Conservation (phyloP, 2,113 vertebrate genomes). For the Caranx ignobilis region DNA sequence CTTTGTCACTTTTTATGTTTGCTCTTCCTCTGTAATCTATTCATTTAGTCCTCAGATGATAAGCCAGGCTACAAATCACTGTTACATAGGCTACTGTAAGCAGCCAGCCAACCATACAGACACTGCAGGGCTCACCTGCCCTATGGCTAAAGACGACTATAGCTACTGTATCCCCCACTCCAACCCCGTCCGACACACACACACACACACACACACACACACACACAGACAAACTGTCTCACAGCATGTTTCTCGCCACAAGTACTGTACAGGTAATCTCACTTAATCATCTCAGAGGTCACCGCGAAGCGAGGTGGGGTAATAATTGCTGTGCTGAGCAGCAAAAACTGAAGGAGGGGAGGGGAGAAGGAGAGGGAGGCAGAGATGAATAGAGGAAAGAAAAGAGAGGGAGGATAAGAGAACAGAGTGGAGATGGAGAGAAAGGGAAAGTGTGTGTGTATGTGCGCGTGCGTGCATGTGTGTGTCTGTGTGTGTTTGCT, state of each 20-base stretch:
- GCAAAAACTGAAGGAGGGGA: slow-evolving; percentile 72
- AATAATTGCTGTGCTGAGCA: slow-evolving; percentile 82
- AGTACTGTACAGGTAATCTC: slow-evolving; percentile 80
- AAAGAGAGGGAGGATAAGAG: slow-evolving; percentile 36
- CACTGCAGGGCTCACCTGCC: slow-evolving; percentile 77
- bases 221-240: slow-evolving; percentile 56
- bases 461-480: slow-evolving; percentile 1
- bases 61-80: slow-evolving; percentile 66
- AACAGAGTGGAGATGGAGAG: slow-evolving; percentile 44
- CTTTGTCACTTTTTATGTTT: slow-evolving; percentile 26
- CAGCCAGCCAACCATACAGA: slow-evolving; percentile 68
- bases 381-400: slow-evolving; percentile 50
- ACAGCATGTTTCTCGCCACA: slow-evolving; percentile 72
- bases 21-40: slow-evolving; percentile 23
- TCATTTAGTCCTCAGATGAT: slow-evolving; percentile 54
- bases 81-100: slow-evolving; percentile 57
- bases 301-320: slow-evolving; percentile 72
- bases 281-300: slow-evolving; percentile 86
- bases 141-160: slow-evolving; percentile 73
- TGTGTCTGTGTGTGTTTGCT: slow-evolving; percentile 17
- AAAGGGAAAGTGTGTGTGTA: slow-evolving; percentile 4
- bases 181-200: slow-evolving; percentile 7
- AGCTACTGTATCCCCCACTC: slow-evolving; percentile 49
- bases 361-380: slow-evolving; percentile 40
- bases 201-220: slow-evolving; percentile 39